These are phyloP conservation scores for Hepsetus odoe DNA, from an alignment of 2,113 vertebrate genomes.

Conservation along the genomic window DNA sequence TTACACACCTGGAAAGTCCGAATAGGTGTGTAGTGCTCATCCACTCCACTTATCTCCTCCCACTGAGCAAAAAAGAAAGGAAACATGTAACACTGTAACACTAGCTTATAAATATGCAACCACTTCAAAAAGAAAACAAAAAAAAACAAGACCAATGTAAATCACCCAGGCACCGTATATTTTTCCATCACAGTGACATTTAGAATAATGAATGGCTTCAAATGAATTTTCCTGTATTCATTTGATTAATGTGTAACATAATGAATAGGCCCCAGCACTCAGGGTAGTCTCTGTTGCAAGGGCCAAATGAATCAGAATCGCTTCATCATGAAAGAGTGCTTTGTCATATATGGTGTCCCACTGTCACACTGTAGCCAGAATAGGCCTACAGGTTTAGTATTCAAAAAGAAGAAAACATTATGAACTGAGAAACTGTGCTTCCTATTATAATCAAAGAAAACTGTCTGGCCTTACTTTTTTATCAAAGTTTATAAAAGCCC, in stretches of 20 bases:
- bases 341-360: conserved; percentile 60
- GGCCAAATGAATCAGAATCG: conserved; percentile 12
- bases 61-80: conserved; percentile 71
- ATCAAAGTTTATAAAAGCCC: conserved; percentile 50
- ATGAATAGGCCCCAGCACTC: conserved; percentile 21
- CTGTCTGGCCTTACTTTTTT: conserved; percentile 16
- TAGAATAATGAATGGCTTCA: conserved; percentile 19
- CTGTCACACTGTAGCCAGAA: conserved; percentile 57
- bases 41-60: conserved; percentile 99
- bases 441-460: conserved; percentile 53
- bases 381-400: conserved; percentile 62
- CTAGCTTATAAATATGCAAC: neutral
- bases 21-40: conserved; percentile 97
- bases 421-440: conserved; percentile 59
- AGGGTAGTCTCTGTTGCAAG: conserved; percentile 14
- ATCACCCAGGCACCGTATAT: conserved; percentile 22
- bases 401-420: conserved; percentile 62
- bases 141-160: neutral
- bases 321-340: conserved; percentile 37
- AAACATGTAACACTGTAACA: neutral
- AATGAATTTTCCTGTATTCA: conserved; percentile 1
- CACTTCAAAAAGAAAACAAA: neutral
- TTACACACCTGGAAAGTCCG: conserved; percentile 99
- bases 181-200: conserved; percentile 15
- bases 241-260: conserved; percentile 35